Evolutionary conservation across 2,113 vertebrate species (phyloP), one percentile per base, ranked within the genome.

Genomic region (Tauraco erythrolophus): DNA sequence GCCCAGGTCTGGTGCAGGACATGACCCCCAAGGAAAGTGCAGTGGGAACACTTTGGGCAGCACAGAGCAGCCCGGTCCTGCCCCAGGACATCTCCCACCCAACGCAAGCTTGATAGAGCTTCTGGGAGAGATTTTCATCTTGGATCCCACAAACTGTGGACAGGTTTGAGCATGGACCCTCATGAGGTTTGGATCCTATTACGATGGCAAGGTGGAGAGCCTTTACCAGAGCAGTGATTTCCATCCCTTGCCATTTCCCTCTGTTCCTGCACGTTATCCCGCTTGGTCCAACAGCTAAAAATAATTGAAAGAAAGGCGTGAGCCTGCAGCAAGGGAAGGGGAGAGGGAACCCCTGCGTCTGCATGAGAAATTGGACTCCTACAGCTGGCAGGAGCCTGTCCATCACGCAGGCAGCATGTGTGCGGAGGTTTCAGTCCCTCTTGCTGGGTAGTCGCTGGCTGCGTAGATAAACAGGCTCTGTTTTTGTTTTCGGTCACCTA

Each of bases 351-450:
- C 75, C 56, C 88, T 31, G 53, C 30, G 76, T 50, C 70, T 62
- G 56, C 8, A 1, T 16, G 60, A 70, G 94, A 94, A 96, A 95
- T 48, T 18, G 2, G 82, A 97, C 31, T 22, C 94, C 57, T 71
- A 10, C 97, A 96, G 95, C 89, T 97, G 95, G 91, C 94, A 79
- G 92, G 84, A 96, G 84, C 85, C 50, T 35, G 76, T 97, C 96
- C 33, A 0, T 97, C 95, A 96, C 0, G 3, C 82, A 68, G 53
- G 61, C 93, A 91, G 33, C 95, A 90, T 92, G 69, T 95, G 94
- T 39, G 68, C 22, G 0, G 6, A 28, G 19, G 28, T 27, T 75
- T 91, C 54, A 25, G 58, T 66, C 80, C 41, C 85, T 61, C 66
- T 9, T 53, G 30, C 71, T 56, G 83, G 43, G 3, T 19, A 48